Base-by-base conservation (phyloP, 2,797 vertebrate species). In the Bradypus variegatus region DNA sequence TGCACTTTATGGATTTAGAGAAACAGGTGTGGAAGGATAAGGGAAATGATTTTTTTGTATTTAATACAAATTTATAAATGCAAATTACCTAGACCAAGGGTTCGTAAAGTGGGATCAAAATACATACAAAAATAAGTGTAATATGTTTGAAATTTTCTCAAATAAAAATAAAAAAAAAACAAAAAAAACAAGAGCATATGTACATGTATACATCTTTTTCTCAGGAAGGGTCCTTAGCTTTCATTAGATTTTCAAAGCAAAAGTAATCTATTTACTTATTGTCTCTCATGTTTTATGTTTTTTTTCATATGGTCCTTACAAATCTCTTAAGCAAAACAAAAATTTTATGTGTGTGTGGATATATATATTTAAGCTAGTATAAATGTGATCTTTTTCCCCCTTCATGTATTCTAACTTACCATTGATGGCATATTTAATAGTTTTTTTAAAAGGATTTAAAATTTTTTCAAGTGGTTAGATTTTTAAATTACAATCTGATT, bases 61-160 rank as follows among this genome's bases (percentile, higher is more conserved):
- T 87, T 90, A 81, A 90, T 41, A 70, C 33, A 91, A 91, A 77
- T n/a, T 86, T 82, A 72, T 16, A 84, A 73, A 77, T 84, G 60
- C 45, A 91, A 85, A 65, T 60, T 45, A 70, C 33, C 29, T 45
- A 88, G 55, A 70, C 36, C 36, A 72, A 88, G 50, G 85, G 18
- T 33, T 90, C 41, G 48, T 72, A 38, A 85, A 45, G 64, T 6
- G 27, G 14, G 23, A 90, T 85, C 36, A 88, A 88, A 73, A 78
- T 70, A 62, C 25, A 64, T 3, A n/a, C 41, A 86, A 85, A 93
- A 53, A 72, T 60, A 12, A 82, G 29, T 72, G 11, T 67, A 36
- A 70, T 38, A 85, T 31, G 9, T 72, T 36, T 65, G 23, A 92
- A 85, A 62, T 70, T 70, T 73, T 78, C 29, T 31, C 72, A 38